Evolutionary conservation across 2,797 vertebrate genomes (phyloP).

Genomic region (Ambastaia sidthimunki): DNA sequence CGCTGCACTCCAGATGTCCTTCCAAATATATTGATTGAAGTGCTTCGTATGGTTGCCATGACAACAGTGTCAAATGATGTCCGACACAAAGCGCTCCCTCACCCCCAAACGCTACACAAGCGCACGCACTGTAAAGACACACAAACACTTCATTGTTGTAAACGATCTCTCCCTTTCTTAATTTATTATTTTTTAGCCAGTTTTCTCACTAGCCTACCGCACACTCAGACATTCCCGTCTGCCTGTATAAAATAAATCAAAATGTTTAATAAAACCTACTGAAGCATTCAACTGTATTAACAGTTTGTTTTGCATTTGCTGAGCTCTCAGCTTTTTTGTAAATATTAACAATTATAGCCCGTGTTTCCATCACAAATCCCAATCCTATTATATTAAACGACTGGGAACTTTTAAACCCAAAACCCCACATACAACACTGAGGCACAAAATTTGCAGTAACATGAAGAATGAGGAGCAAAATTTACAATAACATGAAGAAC

Average conservation of each 20-base stretch:
- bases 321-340: constrained; percentile 36
- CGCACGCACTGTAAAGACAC: constrained; percentile 6
- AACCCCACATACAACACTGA: neutral
- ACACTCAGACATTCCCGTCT: constrained; percentile 68
- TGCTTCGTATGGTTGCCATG: constrained; percentile 47
- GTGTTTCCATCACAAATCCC: constrained; percentile 26
- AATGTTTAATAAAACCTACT: constrained; percentile 69
- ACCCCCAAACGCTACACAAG: neutral
- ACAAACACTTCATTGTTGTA: neutral
- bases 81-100: constrained; percentile 20
- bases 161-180: constrained; percentile 26
- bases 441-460: neutral
- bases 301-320: constrained; percentile 60
- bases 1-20: constrained; percentile 33
- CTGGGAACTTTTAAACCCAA: neutral
- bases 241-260: constrained; percentile 72
- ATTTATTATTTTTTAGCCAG: constrained; percentile 3
- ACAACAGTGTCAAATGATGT: constrained; percentile 36
- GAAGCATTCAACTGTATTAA: constrained; percentile 71
- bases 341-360: constrained; percentile 43
- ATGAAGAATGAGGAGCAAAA: too few relatives aligned
- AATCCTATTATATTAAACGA: neutral
- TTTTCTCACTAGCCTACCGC: constrained; percentile 47
- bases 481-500: too few relatives aligned
- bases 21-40: constrained; percentile 53